A percentile compares a stretch with the other conserved stretches of the same genome.
Evolutionary conservation across 2,113 vertebrate species (phyloP).

Genomic region (Rhinolophus ferrumequinum): DNA sequence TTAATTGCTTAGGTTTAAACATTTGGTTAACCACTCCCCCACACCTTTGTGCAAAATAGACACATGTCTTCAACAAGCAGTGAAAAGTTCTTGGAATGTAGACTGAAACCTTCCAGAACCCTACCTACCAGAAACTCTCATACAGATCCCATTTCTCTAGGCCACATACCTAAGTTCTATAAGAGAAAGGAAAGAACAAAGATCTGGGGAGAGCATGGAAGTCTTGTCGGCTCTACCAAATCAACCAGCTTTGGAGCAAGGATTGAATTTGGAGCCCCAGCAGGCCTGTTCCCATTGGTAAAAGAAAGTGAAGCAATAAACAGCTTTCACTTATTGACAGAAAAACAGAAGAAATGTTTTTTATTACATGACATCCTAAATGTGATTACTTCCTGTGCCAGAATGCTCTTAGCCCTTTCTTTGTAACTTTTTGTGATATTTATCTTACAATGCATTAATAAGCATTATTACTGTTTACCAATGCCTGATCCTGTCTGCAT

Average conservation of each 20-base stretch:
- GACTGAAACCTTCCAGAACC: neutral
- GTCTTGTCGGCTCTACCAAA: neutral
- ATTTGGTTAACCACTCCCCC: neutral
- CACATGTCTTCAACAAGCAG: neutral
- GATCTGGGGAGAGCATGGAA: neutral
- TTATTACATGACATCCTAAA: neutral
- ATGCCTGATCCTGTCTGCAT: neutral
- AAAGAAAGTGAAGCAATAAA: constrained; percentile 17
- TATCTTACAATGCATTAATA: neutral
- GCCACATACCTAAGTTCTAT: neutral
- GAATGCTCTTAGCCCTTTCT: neutral
- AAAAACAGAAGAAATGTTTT: neutral
- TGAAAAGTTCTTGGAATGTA: neutral
- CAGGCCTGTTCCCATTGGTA: neutral
- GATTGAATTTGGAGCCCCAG: neutral
- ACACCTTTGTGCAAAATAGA: neutral
- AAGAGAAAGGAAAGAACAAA: neutral
- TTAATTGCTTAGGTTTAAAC: neutral
- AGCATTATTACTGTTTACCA: neutral
- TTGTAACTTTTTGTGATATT: neutral
- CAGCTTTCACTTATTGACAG: neutral
- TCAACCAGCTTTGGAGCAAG: neutral
- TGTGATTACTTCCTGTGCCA: neutral
- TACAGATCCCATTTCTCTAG: neutral
- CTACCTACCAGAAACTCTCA: constrained; percentile 32